Evolutionary conservation across 2,888 invertebrate species (phyloP).

Genomic region (Cryptosula pallasiana): DNA sequence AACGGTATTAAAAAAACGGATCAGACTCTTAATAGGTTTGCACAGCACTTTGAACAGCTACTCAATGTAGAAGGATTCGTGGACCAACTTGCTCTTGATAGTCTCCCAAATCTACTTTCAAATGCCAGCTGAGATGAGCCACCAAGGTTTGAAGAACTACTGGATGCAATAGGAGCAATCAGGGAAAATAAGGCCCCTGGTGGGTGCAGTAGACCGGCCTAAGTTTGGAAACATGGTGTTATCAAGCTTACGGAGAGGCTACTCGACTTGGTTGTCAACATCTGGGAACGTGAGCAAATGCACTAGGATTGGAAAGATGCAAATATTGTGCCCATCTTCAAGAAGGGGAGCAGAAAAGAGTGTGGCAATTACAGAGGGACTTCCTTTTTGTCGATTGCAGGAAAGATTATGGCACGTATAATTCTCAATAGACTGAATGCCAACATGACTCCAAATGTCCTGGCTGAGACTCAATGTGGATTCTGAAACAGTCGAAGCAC

Average conservation of each 20-base stretch:
- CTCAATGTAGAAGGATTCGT: not conserved
- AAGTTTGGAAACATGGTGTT: conserved; percentile 27
- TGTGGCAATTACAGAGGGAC: not conserved
- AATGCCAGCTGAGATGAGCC: not conserved
- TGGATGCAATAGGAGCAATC: not conserved
- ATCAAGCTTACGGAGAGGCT: conserved; percentile 3
- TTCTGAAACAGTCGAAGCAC: not conserved
- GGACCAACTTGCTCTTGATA: not conserved
- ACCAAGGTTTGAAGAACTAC: not conserved
- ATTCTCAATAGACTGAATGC: not conserved
- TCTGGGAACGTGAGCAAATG: not conserved
- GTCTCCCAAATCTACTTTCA: not conserved
- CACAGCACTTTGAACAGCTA: not conserved
- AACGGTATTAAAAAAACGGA: not conserved
- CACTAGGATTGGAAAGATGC: not conserved
- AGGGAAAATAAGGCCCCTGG: conserved; percentile 24
- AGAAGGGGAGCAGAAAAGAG: conserved; percentile 11
- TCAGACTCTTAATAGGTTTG: not conserved
- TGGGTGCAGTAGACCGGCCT: conserved; percentile 28
- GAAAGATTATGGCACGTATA: not conserved
- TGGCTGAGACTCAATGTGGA: conserved; percentile 17
- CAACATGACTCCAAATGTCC: conserved; percentile 27
- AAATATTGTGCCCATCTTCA: not conserved
- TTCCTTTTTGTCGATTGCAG: conserved; percentile 26
- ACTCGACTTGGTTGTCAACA: not conserved